phyloP scores from a whole-genome alignment of 2,113 vertebrate species.

The Oryzias melastigma region DNA sequence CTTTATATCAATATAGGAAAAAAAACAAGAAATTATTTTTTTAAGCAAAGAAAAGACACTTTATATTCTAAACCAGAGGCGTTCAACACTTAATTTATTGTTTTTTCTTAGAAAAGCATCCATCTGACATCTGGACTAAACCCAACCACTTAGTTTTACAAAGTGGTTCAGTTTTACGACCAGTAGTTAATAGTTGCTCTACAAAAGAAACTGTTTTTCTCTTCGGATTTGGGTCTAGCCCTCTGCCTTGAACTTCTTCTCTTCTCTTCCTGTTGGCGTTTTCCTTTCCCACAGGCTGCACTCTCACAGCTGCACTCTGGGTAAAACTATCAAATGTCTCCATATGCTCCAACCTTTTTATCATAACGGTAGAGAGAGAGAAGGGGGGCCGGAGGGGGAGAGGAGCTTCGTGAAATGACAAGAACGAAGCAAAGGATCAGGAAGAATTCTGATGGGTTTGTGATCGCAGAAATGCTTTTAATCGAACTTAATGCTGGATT shows the following conservation, averaged over 20 bases:
- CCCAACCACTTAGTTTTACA: not conserved
- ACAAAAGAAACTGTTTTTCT: not conserved
- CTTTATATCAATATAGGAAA: too few species aligned
- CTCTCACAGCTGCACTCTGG: constrained; percentile 59
- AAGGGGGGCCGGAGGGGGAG: not conserved
- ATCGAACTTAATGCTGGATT: too few species aligned
- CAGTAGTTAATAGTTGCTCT: not conserved
- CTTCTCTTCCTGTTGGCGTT: constrained; percentile 39
- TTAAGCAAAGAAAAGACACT: too few species aligned
- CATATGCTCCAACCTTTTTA: constrained; percentile 30
- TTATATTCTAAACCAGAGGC: too few species aligned
- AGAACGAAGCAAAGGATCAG: too few species aligned
- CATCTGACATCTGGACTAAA: too few species aligned
- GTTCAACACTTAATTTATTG: too few species aligned
- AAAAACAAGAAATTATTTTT: too few species aligned
- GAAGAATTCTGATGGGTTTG: too few species aligned
- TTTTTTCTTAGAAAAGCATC: too few species aligned
- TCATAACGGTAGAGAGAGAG: not conserved
- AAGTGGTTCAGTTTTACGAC: not conserved
- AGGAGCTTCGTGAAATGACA: not conserved
- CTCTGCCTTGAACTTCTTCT: constrained; percentile 34
- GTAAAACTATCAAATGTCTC: constrained; percentile 58
- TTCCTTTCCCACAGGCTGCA: constrained; percentile 58
- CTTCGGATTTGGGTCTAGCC: not conserved
- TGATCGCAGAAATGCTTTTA: too few species aligned